These are phyloP conservation scores for Mionectes macconnelli DNA, from an alignment of 2,113 vertebrate genomes.

Conservation along the genomic window DNA sequence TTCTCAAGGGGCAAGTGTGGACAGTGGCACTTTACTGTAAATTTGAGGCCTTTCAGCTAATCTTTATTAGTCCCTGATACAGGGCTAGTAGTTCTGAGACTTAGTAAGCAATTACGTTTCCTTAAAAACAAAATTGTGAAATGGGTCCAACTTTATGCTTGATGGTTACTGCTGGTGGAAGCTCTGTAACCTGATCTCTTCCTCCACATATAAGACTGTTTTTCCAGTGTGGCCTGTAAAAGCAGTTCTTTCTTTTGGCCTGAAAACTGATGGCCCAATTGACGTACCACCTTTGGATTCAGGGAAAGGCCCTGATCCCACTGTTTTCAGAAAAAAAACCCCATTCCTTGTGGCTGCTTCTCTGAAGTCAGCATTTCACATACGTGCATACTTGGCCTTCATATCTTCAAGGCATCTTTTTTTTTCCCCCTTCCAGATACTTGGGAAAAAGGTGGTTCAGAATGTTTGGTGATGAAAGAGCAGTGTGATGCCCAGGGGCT, in stretches of 20 bases:
- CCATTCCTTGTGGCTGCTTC: not conserved
- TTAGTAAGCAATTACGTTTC: not conserved
- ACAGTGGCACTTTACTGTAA: not conserved
- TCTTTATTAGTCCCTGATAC: not conserved
- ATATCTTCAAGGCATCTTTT: not conserved
- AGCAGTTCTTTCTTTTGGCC: not conserved
- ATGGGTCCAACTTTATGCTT: not conserved
- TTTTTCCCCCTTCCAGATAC: not conserved
- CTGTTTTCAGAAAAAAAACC: not conserved
- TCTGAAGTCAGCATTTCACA: conserved; percentile 2
- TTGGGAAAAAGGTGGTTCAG: not conserved
- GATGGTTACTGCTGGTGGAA: not conserved
- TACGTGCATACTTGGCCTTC: not conserved
- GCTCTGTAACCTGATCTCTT: not conserved
- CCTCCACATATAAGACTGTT: not conserved
- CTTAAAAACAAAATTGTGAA: not conserved
- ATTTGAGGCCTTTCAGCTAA: not conserved
- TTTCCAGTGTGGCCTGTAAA: not conserved
- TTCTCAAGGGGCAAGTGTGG: not conserved
- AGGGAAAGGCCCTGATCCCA: not conserved
- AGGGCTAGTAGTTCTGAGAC: not conserved
- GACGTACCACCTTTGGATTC: not conserved
- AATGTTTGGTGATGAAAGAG: not conserved
- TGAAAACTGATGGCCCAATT: not conserved
- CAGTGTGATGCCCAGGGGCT: not conserved